phyloP scores from a whole-genome alignment of 2,797 vertebrate species.

The Sus cebifrons region DNA sequence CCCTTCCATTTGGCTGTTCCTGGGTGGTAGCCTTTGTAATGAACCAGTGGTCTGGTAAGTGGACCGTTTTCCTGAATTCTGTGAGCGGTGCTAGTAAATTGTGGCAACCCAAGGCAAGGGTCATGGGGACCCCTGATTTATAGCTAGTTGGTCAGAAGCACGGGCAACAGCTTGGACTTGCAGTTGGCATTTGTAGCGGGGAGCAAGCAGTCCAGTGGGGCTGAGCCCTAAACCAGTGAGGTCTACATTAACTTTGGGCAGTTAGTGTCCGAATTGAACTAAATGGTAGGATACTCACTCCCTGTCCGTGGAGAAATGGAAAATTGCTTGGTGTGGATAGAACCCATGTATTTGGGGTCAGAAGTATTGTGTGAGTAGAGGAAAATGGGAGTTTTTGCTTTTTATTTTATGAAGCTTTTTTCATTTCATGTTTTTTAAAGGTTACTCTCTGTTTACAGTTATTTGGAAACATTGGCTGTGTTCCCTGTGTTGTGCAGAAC shows the following conservation, averaged over 20 bases:
- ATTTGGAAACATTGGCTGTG: neutral
- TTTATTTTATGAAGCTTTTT: neutral
- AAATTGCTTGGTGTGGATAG: neutral
- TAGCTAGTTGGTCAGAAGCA: neutral
- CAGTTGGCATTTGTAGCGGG: neutral
- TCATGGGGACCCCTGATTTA: neutral
- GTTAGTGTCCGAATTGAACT: neutral
- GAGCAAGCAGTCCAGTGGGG: neutral
- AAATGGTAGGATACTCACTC: neutral
- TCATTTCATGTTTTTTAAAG: neutral
- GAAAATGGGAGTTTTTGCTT: neutral
- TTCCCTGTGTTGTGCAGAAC: neutral
- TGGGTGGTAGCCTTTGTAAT: neutral
- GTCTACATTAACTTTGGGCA: neutral
- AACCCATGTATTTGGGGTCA: neutral
- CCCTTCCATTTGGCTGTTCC: neutral
- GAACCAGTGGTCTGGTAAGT: neutral
- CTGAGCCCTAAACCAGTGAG: neutral
- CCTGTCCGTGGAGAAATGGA: fast-evolving
- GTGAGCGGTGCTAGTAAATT: neutral
- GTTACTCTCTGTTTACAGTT: neutral
- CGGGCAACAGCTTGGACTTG: neutral
- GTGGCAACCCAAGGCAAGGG: neutral
- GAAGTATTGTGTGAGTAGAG: neutral
- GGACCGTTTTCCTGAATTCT: neutral